Percentiles rank a stretch among this genome's conserved stretches.
Evolutionary conservation across 2,797 vertebrate genomes (phyloP).

Genomic region (Hoplostethus mediterraneus): DNA sequence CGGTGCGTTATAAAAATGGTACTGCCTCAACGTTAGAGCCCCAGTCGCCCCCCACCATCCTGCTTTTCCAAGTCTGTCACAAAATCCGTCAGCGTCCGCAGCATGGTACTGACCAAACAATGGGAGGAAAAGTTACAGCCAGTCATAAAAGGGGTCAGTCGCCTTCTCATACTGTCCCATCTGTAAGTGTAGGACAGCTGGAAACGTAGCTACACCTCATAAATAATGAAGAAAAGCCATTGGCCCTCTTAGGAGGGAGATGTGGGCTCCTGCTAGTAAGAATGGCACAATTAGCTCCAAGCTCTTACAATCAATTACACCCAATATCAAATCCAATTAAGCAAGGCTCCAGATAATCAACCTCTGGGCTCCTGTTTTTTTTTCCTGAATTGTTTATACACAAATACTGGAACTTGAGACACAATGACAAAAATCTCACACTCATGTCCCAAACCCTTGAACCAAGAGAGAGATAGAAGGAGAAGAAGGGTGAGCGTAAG

Average conservation of each 20-base stretch:
- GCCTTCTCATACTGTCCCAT: slow-evolving; percentile 45
- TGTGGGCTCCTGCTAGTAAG: slow-evolving; percentile 11
- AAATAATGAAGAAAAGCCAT: slow-evolving; percentile 59
- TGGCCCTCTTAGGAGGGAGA: slow-evolving; percentile 20
- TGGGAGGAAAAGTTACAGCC: slow-evolving; percentile 65
- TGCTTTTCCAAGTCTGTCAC: slow-evolving; percentile 22
- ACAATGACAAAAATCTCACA: too few species aligned
- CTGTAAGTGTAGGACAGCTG: slow-evolving; percentile 66
- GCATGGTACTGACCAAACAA: slow-evolving; percentile 49
- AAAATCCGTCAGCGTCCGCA: slow-evolving; percentile 39
- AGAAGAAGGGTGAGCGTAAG: too few species aligned
- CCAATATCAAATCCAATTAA: slow-evolving; percentile 41
- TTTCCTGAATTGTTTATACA: too few species aligned
- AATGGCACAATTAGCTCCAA: slow-evolving; percentile 24
- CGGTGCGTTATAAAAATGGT: slow-evolving; percentile 13
- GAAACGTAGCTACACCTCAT: slow-evolving; percentile 55
- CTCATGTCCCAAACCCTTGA: too few species aligned
- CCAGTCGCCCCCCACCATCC: slow-evolving; percentile 36
- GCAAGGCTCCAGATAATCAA: slow-evolving; percentile 26
- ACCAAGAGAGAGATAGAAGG: too few species aligned
- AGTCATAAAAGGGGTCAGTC: slow-evolving; percentile 60
- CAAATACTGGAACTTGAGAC: too few species aligned
- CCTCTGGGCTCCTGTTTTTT: not conserved
- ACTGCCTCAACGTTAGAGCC: slow-evolving; percentile 36
- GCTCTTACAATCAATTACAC: slow-evolving; percentile 40